Conservation (phyloP, 2,888 invertebrate genomes). For the Vanessa cardui region DNA sequence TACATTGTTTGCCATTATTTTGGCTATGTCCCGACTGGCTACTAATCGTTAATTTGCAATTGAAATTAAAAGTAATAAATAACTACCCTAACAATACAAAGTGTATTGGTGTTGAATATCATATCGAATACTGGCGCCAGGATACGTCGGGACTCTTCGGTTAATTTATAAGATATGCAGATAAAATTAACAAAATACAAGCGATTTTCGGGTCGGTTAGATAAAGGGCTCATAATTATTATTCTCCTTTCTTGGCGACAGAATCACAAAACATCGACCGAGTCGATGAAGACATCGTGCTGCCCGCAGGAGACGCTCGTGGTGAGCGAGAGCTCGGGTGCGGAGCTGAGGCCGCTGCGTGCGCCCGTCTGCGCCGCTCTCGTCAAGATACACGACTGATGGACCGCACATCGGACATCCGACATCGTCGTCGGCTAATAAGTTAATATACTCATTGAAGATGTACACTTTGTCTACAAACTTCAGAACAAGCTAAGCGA, state of each 20-base stretch:
- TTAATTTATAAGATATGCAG: too few relatives aligned
- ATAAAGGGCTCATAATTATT: not conserved
- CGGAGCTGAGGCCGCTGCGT: constrained; percentile 66
- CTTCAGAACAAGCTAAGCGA: too few relatives aligned
- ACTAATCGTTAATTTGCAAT: constrained; percentile 33
- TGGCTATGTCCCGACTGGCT: constrained; percentile 16
- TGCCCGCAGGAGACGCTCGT: constrained; percentile 72
- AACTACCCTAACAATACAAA: constrained; percentile 3
- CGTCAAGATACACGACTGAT: constrained; percentile 52
- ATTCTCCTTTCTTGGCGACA: constrained; percentile 42
- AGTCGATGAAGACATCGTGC: constrained; percentile 75
- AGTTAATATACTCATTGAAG: too few relatives aligned
- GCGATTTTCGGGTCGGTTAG: not conserved
- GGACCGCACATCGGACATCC: too few relatives aligned
- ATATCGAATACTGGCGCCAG: not conserved
- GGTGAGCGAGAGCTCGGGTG: constrained; percentile 66
- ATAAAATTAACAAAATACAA: too few relatives aligned
- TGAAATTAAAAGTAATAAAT: constrained; percentile 24
- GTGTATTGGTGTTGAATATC: not conserved
- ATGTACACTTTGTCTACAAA: too few relatives aligned
- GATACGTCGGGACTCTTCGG: not conserved
- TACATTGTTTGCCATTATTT: constrained; percentile 29
- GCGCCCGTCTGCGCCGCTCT: constrained; percentile 41
- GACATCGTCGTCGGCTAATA: too few relatives aligned
- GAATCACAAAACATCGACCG: constrained; percentile 72